Evolutionary conservation across 2,888 invertebrate species (phyloP).

Genomic region (Netelia inedita): DNA sequence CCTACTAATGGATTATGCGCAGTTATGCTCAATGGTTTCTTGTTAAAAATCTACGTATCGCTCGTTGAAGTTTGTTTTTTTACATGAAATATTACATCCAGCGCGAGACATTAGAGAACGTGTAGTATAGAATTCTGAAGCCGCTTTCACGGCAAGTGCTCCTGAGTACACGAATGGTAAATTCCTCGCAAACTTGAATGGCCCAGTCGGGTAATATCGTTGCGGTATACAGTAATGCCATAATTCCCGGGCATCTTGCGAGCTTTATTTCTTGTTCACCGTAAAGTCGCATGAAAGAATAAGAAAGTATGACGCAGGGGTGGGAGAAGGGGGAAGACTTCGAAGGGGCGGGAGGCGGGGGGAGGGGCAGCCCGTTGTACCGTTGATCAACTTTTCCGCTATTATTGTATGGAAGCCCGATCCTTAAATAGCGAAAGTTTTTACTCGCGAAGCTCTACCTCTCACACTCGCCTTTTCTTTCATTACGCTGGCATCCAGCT

Average conservation of each 20-base stretch:
- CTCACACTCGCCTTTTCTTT: constrained; percentile 45
- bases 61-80: too few species aligned
- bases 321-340: not conserved
- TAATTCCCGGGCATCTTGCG: constrained; percentile 10
- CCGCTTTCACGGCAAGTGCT: constrained; percentile 11
- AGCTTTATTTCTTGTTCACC: constrained; percentile 27
- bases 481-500: constrained; percentile 19
- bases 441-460: constrained; percentile 40
- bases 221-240: constrained; percentile 2
- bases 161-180: constrained; percentile 34
- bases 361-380: constrained; percentile 28
- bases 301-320: not conserved
- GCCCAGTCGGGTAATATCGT: constrained; percentile 16
- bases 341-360: not conserved
- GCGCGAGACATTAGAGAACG: not conserved
- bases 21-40: not conserved
- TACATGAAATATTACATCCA: not conserved
- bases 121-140: not conserved
- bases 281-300: not conserved
- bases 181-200: constrained; percentile 52
- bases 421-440: constrained; percentile 62
- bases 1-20: not conserved
- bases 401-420: constrained; percentile 57
- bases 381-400: constrained; percentile 56
- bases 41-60: not conserved